Conservation (phyloP, 1,140 invertebrate species). For the Drosophila dunni region DNA sequence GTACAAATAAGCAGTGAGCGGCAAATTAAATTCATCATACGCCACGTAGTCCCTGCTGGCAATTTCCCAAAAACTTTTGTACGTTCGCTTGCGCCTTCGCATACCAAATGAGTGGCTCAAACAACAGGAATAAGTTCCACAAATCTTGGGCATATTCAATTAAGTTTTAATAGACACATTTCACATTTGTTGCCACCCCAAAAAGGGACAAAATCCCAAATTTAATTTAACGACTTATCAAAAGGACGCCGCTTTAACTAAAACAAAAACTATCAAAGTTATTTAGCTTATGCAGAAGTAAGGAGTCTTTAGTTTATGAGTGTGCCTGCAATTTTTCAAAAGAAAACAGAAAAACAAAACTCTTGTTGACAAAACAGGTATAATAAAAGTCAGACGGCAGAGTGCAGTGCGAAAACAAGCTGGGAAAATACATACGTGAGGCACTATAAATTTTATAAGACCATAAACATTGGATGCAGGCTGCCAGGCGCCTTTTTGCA, state of each 20-base stretch:
- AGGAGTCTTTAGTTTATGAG: too few relatives aligned
- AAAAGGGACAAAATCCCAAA: constrained; percentile 31
- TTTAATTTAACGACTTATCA: constrained; percentile 31
- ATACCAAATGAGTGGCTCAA: constrained; percentile 61
- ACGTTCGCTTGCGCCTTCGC: constrained; percentile 52
- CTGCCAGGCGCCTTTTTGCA: constrained; percentile 19
- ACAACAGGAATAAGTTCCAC: constrained; percentile 45
- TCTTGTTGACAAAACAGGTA: too few relatives aligned
- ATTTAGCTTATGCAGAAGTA: too few relatives aligned
- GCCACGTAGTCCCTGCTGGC: constrained; percentile 47
- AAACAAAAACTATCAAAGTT: neutral
- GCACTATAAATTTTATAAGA: constrained; percentile 24
- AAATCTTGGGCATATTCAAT: constrained; percentile 69
- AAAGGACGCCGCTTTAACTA: neutral
- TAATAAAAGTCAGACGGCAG: too few relatives aligned
- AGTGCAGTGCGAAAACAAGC: too few relatives aligned
- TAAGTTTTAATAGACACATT: constrained; percentile 64
- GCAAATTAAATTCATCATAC: constrained; percentile 67
- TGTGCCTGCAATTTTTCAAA: too few relatives aligned
- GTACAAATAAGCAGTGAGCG: constrained; percentile 11
- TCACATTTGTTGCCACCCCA: constrained; percentile 4
- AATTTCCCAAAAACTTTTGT: constrained; percentile 52
- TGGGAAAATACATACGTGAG: constrained; percentile 1
- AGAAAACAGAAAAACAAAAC: neutral
- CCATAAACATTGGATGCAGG: constrained; percentile 26